Base-by-base conservation (phyloP, 2,888 invertebrate genomes). In the Acleris cristana region DNA sequence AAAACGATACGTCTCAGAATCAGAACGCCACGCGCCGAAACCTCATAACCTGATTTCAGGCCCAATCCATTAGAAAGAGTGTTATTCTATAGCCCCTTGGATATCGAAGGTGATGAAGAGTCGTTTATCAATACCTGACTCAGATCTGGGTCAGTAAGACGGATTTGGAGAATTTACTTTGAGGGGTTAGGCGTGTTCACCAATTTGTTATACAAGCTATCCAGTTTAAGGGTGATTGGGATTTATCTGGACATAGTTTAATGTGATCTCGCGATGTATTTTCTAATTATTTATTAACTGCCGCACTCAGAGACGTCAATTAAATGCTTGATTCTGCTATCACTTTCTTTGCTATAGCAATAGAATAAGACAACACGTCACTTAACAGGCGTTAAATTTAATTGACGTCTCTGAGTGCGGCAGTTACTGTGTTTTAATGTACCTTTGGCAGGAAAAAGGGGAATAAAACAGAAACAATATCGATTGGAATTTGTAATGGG, bases 51-150 rank as follows among this genome's bases (percentile, higher is more conserved):
- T 64, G 48, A 69, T 72, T 68, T 57, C 71, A 2, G 72, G 72
- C 71, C 73, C 70, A 73, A 74, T 73, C 76, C 76, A 78, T 80
- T 80, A 79, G 62, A n/a, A 12, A 53, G 40, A 63, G 67, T 63
- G 62, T 57, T 66, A 67, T 63, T 67, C 63, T 49, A 63, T 48
- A 57, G 40, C 53, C 48, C 61, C 52, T 67, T 49, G 53, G 58
- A 53, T 62, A 66, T 57, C 66, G 19, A 57, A 71, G 69, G 64
- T 75, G 72, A 76, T 76, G 78, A 79, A 79, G 76, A 70, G 69
- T 40, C 16, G 80, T 83, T 83, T 76, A 78, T 84, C 78, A 83
- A 74, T 23, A 60, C 59, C 54, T 55, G 45, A 59, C 61, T 51
- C 23, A 69, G 61, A 70, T 71, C 68, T 70, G 68, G 71, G 72